Evolutionary conservation across 2,888 invertebrate genomes (phyloP).

Genomic region (Agrotis clavis): DNA sequence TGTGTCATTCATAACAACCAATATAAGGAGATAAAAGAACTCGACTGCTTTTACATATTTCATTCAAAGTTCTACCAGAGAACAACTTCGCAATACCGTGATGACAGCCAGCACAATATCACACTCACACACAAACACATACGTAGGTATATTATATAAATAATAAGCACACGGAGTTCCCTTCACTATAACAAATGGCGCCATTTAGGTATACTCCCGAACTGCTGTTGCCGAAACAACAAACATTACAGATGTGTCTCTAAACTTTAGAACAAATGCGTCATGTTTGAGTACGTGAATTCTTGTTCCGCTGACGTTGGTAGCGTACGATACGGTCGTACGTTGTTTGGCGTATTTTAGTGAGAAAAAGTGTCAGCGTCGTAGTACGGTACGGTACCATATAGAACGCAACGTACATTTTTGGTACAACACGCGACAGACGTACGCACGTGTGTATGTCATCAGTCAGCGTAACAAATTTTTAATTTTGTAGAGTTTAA

Average conservation of each 20-base stretch:
- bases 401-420: no score
- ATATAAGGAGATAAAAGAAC: not conserved
- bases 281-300: no score
- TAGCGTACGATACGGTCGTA: no score
- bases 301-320: no score
- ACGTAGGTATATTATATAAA: constrained; percentile 13
- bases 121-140: not conserved
- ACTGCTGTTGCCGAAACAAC: constrained; percentile 48
- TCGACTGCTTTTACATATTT: not conserved
- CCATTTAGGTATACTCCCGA: not conserved
- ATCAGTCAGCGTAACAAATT: no score
- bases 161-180: not conserved
- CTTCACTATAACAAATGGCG: constrained; percentile 28
- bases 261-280: constrained; percentile 31
- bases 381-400: no score
- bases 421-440: no score
- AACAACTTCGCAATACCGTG: not conserved
- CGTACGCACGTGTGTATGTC: no score
- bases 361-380: no score
- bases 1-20: not conserved
- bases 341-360: no score
- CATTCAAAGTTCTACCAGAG: not conserved
- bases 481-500: no score
- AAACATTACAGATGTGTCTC: constrained; percentile 32
- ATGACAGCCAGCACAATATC: not conserved